Evolutionary conservation across 2,113 vertebrate species (phyloP).

Genomic region (Boulengeromyrus knoepffleri): DNA sequence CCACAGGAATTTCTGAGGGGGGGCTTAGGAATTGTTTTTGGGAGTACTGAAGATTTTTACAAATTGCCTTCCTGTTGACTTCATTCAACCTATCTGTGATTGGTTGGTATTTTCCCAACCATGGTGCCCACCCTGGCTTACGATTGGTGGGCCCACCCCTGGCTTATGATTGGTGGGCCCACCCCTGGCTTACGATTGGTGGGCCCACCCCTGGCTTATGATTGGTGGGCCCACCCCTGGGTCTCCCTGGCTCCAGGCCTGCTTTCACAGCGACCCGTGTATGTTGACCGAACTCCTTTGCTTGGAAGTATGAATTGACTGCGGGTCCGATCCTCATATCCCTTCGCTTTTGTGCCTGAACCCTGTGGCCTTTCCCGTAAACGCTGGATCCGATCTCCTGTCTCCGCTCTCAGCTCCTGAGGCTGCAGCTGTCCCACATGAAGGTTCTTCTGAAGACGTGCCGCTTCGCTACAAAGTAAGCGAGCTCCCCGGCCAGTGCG

Average conservation of each 20-base stretch:
- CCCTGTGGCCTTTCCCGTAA: background rate
- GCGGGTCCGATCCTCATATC: background rate
- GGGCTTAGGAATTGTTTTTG: background rate
- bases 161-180: no score
- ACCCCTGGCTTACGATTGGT: no score
- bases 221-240: no score
- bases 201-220: no score
- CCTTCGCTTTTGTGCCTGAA: background rate
- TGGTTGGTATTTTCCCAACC: background rate
- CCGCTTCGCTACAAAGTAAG: conserved; percentile 87
- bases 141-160: background rate
- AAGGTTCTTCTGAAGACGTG: conserved; percentile 96
- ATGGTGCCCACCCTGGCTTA: background rate
- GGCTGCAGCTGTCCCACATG: conserved; percentile 87
- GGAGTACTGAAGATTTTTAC: background rate
- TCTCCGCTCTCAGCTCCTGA: conserved; percentile 65
- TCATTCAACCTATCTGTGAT: background rate
- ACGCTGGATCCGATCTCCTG: background rate
- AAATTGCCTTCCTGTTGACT: background rate
- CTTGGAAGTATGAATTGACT: background rate
- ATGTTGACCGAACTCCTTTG: background rate
- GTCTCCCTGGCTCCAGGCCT: background rate
- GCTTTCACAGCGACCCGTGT: background rate
- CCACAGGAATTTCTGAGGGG: background rate
- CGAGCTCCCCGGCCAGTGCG: background rate